Evolutionary conservation across 2,888 invertebrate species (phyloP).

Genomic region (Alcis repandata): DNA sequence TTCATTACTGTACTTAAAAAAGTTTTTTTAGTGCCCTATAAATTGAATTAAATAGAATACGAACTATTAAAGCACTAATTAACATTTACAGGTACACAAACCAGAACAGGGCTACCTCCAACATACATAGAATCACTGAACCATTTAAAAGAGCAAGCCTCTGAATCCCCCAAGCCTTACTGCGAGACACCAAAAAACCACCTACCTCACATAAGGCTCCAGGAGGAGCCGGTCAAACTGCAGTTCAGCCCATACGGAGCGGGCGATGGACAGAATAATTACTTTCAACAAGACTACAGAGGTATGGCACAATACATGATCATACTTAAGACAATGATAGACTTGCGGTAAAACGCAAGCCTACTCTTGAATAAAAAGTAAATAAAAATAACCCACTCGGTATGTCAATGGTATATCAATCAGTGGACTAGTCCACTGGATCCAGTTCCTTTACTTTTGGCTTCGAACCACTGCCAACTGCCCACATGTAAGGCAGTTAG

Average conservation of each 20-base stretch:
- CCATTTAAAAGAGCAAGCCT: conserved; percentile 73
- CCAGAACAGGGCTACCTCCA: conserved; percentile 70
- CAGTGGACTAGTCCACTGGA: too few relatives aligned
- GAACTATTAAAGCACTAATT: too few relatives aligned
- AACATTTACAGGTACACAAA: conserved; percentile 57
- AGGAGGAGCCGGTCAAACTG: conserved; percentile 69
- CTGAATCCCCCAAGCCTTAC: conserved; percentile 72
- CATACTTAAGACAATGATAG: too few relatives aligned
- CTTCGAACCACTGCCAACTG: too few relatives aligned
- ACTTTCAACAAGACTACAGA: conserved; percentile 73
- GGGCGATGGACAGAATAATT: conserved; percentile 80
- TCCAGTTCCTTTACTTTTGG: too few relatives aligned
- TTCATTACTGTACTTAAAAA: too few relatives aligned
- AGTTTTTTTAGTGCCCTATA: conserved; percentile 36
- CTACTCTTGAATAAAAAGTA: too few relatives aligned
- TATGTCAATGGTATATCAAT: too few relatives aligned
- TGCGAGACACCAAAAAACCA: conserved; percentile 77
- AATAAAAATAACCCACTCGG: too few relatives aligned
- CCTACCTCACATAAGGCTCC: conserved; percentile 59
- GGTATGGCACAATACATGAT: conserved; percentile 53
- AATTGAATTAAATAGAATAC: conserved; percentile 5
- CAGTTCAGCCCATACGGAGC: conserved; percentile 75
- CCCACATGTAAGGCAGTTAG: too few relatives aligned
- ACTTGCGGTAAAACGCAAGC: too few relatives aligned
- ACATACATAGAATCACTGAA: conserved; percentile 78